Evolutionary conservation across 2,797 vertebrate species (phyloP).

Genomic region (Coluber constrictor): DNA sequence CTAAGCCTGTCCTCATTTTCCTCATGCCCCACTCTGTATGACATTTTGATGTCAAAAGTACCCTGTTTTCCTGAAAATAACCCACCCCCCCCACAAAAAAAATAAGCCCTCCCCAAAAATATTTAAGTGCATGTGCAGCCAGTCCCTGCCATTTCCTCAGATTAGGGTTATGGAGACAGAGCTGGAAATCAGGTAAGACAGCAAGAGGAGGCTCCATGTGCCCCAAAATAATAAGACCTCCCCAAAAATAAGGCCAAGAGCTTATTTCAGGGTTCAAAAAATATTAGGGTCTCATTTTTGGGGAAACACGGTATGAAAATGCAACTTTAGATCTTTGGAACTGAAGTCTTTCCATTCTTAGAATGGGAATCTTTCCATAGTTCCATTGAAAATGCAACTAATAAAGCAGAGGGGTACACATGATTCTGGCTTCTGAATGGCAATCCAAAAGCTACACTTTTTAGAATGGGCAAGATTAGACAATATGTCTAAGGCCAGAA

Average conservation of each 20-base stretch:
- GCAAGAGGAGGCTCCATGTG: no score
- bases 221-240: not conserved
- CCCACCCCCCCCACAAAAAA: no score
- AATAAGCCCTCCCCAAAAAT: no score
- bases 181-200: no score
- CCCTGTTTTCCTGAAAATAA: no score
- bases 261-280: no score
- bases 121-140: no score
- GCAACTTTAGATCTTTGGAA: not conserved
- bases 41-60: not conserved
- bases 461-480: not conserved
- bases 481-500: not conserved
- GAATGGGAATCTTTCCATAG: no score
- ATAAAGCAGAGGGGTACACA: not conserved
- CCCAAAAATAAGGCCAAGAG: no score
- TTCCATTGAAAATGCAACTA: not conserved
- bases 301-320: not conserved
- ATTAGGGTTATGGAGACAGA: no score
- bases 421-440: not conserved
- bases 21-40: not conserved
- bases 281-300: no score
- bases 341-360: not conserved
- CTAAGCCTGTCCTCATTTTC: not conserved
- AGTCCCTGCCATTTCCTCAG: no score
- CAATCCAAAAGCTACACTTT: not conserved